A percentile compares a stretch with the other conserved stretches of the same genome.
Evolutionary conservation across 1,140 invertebrate species (phyloP).

Genomic region (Cepaea nemoralis): DNA sequence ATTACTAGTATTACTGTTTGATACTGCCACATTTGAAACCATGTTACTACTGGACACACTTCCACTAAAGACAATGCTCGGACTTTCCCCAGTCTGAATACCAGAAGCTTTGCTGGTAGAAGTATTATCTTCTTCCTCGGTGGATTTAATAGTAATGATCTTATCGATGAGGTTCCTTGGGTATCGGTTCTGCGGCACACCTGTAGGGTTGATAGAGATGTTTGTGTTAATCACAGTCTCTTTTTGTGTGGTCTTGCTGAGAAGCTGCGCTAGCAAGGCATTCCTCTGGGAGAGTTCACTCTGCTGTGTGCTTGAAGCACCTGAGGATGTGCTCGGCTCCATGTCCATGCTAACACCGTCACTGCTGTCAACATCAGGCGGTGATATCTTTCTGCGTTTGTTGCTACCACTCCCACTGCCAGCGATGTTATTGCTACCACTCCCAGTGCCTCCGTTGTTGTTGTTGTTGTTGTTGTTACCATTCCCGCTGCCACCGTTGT

Average conservation of each 20-base stretch:
- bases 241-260: constrained; percentile 83
- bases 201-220: constrained; percentile 58
- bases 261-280: constrained; percentile 85
- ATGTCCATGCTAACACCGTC: constrained; percentile 50
- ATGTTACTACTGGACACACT: background rate
- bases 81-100: background rate
- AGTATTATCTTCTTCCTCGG: constrained; percentile 7
- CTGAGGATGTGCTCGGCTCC: constrained; percentile 48
- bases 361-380: constrained; percentile 60
- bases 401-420: constrained; percentile 22
- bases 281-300: constrained; percentile 81
- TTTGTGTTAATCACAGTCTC: constrained; percentile 75
- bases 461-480: constrained; percentile 32
- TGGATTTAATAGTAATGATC: constrained; percentile 46
- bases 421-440: background rate
- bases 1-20: background rate
- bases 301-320: constrained; percentile 15
- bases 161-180: constrained; percentile 63
- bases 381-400: constrained; percentile 56
- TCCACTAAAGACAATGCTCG: background rate
- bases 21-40: background rate
- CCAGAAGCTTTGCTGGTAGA: background rate
- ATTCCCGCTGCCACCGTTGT: background rate
- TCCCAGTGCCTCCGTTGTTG: background rate
- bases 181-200: constrained; percentile 62